Evolutionary conservation across 30 jellyfish, hydroid and myxozoan species (phyloP).

Genomic region (Aurelia coerulea): DNA sequence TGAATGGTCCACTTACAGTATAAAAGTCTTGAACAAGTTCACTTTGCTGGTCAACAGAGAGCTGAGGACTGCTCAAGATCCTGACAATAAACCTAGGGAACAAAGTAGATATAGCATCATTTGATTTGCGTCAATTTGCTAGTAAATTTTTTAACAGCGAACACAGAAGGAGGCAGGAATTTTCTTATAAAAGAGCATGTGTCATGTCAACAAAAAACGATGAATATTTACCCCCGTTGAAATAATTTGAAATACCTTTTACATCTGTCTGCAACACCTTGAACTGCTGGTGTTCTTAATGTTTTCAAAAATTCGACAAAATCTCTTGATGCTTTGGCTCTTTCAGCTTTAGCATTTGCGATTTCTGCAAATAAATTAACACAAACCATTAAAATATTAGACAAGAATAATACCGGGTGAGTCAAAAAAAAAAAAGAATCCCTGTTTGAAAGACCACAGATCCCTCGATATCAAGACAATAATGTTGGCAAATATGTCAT

Average conservation of each 20-base stretch:
- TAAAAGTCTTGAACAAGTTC: slow-evolving; percentile 95
- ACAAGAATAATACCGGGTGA: not conserved
- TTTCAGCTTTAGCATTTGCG: slow-evolving; percentile 74
- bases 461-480: no score
- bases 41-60: slow-evolving; percentile 86
- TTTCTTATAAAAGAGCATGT: no score
- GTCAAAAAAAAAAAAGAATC: no score
- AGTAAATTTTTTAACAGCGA: no score
- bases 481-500: no score
- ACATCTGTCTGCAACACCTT: slow-evolving; percentile 91
- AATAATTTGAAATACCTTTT: slow-evolving; percentile 54
- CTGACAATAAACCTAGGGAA: slow-evolving; percentile 76
- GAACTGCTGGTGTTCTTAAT: slow-evolving; percentile 94
- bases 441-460: no score
- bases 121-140: no score
- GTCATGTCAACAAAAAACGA: no score
- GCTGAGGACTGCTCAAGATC: slow-evolving; percentile 70
- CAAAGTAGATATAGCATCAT: not conserved
- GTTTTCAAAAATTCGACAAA: slow-evolving; percentile 94
- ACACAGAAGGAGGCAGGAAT: no score
- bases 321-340: slow-evolving; percentile 89
- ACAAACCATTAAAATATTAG: not conserved
- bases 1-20: slow-evolving; percentile 54
- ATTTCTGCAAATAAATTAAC: slow-evolving; percentile 13
- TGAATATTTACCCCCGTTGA: no score